Base-by-base conservation (phyloP, 1,140 invertebrate genomes). In the Bombus balteatus region DNA sequence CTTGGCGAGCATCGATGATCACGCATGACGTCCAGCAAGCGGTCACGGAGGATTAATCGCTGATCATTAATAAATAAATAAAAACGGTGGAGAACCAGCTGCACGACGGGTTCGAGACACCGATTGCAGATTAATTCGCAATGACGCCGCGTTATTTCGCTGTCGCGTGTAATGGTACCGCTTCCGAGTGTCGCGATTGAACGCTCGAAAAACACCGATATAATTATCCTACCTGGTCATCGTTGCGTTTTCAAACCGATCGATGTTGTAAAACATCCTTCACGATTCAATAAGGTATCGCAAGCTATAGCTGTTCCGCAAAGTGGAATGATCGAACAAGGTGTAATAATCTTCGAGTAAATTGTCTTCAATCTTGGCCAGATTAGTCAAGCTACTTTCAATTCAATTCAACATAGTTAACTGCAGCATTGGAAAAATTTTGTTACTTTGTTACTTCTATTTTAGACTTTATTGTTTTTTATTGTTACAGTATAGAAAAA, bases 121-220 rank as follows among this genome's bases (percentile, higher is more conserved):
- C 47, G 47, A 53, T 53, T 73, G 59, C 65, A 80, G 65, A 89
- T 88, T 88, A 88, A 89, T 86, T 83, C 81, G 88, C 87, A 80
- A 89, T 89, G 88, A 89, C 78, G 8, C 66, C 74, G 88, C 88
- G 62, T 80, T 86, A 88, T 62, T 70, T 25, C 12, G 37, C 3
- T 18, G 41, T 70, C 65, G 81, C 83, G 68, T 78, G 80, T 86
- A 88, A 83, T 86, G n/a, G 47, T 57, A 62, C 74, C 25, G 65
- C n/a, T 77, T 57, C 75, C 32, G 53, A 88, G 83, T 81, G 59
- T 84, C 82, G 53, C 65, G 82, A 65, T n/a, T 28, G 12, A 71
- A 59, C 75, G 65, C 57, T 37, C 32, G 71, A 59, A 39, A 62
- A 75, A 76, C 71, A 41, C 62, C 68, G 87, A 72, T 59, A 77